Conservation (phyloP, 2,113 vertebrate genomes). For the Elachura formosa region DNA sequence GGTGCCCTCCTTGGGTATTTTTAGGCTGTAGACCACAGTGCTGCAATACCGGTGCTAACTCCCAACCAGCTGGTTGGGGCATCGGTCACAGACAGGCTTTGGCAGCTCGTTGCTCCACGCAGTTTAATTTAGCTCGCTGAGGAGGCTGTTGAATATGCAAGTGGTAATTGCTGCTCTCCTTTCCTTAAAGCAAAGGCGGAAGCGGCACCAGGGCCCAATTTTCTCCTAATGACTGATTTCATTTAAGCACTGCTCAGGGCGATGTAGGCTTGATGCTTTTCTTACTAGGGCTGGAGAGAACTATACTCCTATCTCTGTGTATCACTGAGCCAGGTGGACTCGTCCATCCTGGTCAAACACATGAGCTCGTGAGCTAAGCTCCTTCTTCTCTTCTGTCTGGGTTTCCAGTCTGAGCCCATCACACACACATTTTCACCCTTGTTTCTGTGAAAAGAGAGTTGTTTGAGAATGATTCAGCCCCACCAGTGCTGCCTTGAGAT, state of each 20-base stretch:
- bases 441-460: neutral
- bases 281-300: neutral
- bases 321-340: fast-evolving
- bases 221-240: constrained; percentile 51
- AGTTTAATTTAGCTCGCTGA: constrained; percentile 18
- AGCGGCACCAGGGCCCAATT: constrained; percentile 16
- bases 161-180: constrained; percentile 38
- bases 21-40: constrained; percentile 11
- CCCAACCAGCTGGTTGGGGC: constrained; percentile 18
- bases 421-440: neutral
- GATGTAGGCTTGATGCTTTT: neutral
- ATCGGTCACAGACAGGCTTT: constrained; percentile 30
- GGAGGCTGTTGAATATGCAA: constrained; percentile 57
- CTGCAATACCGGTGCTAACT: neutral
- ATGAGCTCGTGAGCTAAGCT: neutral
- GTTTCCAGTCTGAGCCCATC: neutral
- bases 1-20: constrained; percentile 21
- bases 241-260: constrained; percentile 38
- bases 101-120: neutral
- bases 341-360: fast-evolving
- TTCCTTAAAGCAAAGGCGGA: constrained; percentile 44
- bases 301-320: neutral
- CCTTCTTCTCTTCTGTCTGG: neutral
- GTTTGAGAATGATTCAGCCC: neutral
- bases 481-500: neutral